Evolutionary conservation across 2,888 invertebrate species (phyloP), one percentile per base, ranked within the genome.

Genomic region (Zygogramma bicolorata): DNA sequence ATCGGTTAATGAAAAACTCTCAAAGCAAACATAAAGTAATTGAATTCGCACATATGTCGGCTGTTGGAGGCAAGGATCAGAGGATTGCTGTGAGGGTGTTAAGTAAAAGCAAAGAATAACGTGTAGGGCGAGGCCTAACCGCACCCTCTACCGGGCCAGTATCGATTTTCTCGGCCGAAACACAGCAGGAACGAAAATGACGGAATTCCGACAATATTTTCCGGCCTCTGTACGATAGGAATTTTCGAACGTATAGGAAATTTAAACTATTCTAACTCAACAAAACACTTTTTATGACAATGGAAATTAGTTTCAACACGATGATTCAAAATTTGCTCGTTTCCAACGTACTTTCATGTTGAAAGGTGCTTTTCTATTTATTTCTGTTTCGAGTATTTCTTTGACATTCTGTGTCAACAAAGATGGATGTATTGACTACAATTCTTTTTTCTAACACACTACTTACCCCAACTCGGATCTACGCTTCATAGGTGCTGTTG

Each of bases 111-210:
- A 65, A 65, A 63, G 69, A 70, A 70, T 70, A 38, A n/a, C 25
- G 53, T 53, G 75, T 75, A 79, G 79, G 80, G 80, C 77, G 81
- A 81, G 79, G 80, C 77, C 79, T 66, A 76, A 80, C 81, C 82
- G 83, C 84, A 81, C 83, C 84, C 82, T 82, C 82, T 81, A 82
- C 81, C 82, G 82, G 83, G 81, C 79, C 77, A 76, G 75, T 78
- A 82, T 81, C 81, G 82, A 82, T 82, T 81, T 67, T 79, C 77
- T 77, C 72, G 74, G 73, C 70, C 73, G 74, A 75, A 76, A 73
- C 70, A 59, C 57, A 70, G 65, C 73, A 70, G 29, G 59, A 71
- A 68, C 62, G 69, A 70, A 65, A 63, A 49, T 63, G 71, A 65
- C 66, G 57, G 67, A 59, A 66, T 66, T 61, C 65, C 57, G 27